phyloP scores from a whole-genome alignment of 2,797 vertebrate genomes.

The Crenuchus spilurus region DNA sequence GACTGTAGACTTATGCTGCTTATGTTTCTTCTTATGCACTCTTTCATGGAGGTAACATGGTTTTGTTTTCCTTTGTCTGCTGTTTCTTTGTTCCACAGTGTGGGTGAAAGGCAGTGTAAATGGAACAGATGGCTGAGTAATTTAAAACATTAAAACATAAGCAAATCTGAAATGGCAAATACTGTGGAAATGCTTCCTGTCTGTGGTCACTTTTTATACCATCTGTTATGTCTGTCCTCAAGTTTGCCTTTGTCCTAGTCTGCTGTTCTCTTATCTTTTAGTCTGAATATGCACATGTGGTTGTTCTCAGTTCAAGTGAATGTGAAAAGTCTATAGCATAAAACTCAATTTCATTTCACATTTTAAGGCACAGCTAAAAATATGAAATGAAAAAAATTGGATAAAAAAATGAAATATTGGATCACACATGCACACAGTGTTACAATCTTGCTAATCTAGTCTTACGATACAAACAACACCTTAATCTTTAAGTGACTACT shows the following conservation, averaged over 20 bases:
- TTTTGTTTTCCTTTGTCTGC: constrained; percentile 24
- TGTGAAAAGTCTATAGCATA: no score
- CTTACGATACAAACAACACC: no score
- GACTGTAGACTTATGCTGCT: not conserved
- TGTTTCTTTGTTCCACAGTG: constrained; percentile 16
- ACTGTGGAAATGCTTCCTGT: constrained; percentile 52
- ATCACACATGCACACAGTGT: no score
- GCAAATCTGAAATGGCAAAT: constrained; percentile 58
- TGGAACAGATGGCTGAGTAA: constrained; percentile 59
- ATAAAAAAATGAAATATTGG: no score
- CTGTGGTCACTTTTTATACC: constrained; percentile 49
- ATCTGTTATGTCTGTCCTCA: constrained; percentile 57
- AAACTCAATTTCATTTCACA: no score
- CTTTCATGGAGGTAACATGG: not conserved
- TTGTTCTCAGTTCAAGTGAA: no score
- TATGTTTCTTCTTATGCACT: not conserved
- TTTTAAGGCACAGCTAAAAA: no score
- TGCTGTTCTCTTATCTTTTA: not conserved
- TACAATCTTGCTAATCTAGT: no score
- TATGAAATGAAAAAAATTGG: no score
- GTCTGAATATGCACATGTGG: no score
- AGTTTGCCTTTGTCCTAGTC: constrained; percentile 30
- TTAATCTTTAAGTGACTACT: no score
- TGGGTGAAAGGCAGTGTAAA: constrained; percentile 51
- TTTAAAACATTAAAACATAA: constrained; percentile 65